Conservation (phyloP, 1,140 invertebrate genomes). For the Drosophila auraria region DNA sequence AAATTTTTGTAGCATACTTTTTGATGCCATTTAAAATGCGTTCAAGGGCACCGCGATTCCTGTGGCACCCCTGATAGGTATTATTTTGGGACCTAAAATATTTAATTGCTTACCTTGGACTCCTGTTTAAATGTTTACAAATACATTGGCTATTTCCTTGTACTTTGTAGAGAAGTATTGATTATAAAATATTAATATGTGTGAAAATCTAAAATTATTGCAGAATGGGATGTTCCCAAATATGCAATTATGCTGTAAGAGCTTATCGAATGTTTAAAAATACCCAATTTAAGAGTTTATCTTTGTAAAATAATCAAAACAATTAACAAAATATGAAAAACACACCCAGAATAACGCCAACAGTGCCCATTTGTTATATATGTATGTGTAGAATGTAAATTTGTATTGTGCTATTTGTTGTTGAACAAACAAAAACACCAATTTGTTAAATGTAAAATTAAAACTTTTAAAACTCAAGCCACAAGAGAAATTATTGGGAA, state of each 20-base stretch:
- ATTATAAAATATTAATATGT: neutral
- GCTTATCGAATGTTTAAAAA: neutral
- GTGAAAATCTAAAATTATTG: neutral
- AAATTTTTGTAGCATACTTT: too few relatives aligned
- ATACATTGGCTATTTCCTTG: too few relatives aligned
- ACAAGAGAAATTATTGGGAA: neutral
- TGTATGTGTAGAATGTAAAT: slow-evolving; percentile 40
- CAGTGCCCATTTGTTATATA: slow-evolving; percentile 73
- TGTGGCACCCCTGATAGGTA: too few relatives aligned
- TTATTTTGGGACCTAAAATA: too few relatives aligned
- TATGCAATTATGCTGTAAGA: too few relatives aligned
- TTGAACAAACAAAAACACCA: slow-evolving; percentile 30
- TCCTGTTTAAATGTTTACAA: too few relatives aligned
- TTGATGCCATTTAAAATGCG: too few relatives aligned
- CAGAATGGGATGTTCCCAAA: too few relatives aligned
- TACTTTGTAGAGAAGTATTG: neutral
- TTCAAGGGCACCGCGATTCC: too few relatives aligned
- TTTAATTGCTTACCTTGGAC: too few relatives aligned
- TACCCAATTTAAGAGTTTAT: slow-evolving; percentile 7
- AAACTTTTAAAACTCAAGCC: neutral
- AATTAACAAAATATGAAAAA: neutral
- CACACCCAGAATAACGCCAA: slow-evolving; percentile 49
- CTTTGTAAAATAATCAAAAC: neutral
- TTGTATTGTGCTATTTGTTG: slow-evolving; percentile 49
- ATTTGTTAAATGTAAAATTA: slow-evolving; percentile 60